Conservation (phyloP, 92 coral and sea anemone species). For the Pocillopora meandrina region DNA sequence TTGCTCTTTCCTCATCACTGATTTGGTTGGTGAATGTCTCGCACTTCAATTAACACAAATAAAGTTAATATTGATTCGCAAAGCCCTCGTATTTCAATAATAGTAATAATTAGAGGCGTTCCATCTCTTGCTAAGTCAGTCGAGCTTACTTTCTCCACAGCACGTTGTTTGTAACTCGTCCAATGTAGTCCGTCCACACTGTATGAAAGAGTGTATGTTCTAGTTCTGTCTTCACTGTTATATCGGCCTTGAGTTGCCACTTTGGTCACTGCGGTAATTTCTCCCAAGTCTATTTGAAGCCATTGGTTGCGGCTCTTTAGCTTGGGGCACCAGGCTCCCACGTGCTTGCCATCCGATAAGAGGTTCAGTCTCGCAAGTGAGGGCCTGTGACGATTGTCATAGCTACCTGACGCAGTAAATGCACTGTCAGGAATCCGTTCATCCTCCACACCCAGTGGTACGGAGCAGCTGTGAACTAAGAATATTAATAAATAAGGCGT, state of each 20-base stretch:
- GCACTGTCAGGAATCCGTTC: conserved; percentile 48
- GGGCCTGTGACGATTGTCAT: conserved; percentile 2
- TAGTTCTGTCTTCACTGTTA: conserved; percentile 35
- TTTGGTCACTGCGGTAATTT: conserved; percentile 14
- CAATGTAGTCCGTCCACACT: conserved; percentile 46
- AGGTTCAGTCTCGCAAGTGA: conserved; percentile 24
- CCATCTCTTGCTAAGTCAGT: neutral
- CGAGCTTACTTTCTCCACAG: conserved; percentile 28
- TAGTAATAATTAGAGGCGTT: no score
- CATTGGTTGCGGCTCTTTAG: conserved; percentile 24
- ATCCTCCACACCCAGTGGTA: conserved; percentile 54
- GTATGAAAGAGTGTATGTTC: conserved; percentile 32
- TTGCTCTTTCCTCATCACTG: no score
- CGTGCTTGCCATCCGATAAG: conserved; percentile 1
- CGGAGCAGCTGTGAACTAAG: conserved; percentile 57
- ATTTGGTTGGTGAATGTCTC: no score
- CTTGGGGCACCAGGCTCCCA: conserved; percentile 25
- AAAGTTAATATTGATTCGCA: no score
- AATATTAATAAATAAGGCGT: neutral
- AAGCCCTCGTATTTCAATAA: no score
- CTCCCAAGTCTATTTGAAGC: conserved; percentile 38
- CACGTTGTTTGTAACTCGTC: conserved; percentile 27
- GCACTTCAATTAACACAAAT: no score
- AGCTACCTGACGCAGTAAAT: conserved; percentile 36
- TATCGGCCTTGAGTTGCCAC: conserved; percentile 51